Percentiles rank a stretch among this genome's conserved stretches.
Conservation (phyloP, 2,797 vertebrate genomes). For the Acanthurus lineatus region DNA sequence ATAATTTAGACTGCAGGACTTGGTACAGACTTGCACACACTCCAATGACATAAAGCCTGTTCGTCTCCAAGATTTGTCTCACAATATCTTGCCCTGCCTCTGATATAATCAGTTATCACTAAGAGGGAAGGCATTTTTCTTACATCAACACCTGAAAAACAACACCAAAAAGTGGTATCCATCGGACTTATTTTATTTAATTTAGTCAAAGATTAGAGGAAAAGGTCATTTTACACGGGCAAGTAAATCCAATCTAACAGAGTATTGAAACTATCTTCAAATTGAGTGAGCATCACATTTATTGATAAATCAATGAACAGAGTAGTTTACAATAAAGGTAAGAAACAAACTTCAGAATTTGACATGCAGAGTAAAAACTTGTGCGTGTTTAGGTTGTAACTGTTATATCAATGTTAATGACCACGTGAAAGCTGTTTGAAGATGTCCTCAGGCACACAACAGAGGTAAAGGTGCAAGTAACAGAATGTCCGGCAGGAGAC, state of each 20-base stretch:
- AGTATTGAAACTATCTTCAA: constrained; percentile 9
- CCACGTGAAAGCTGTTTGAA: constrained; percentile 31
- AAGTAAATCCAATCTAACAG: background rate
- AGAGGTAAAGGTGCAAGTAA: constrained; percentile 45
- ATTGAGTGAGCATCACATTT: constrained; percentile 38
- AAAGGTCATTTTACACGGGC: background rate
- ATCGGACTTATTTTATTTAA: background rate
- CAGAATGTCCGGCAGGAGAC: constrained; percentile 40
- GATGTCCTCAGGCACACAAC: constrained; percentile 60
- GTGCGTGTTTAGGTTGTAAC: constrained; percentile 65
- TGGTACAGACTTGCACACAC: background rate
- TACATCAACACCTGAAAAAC: background rate
- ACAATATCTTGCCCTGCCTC: background rate
- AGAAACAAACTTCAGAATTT: constrained; percentile 30
- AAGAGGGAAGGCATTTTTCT: background rate
- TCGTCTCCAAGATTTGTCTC: background rate
- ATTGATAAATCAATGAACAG: constrained; percentile 37
- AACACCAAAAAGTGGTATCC: background rate
- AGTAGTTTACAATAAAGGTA: constrained; percentile 17
- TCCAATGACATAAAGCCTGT: background rate
- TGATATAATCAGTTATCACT: background rate
- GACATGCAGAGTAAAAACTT: constrained; percentile 47
- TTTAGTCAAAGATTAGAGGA: background rate
- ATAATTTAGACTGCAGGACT: background rate
- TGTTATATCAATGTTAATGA: constrained; percentile 23